A percentile compares a stretch with the other conserved stretches of the same genome.
Evolutionary conservation across 35 echinoderm and acorn worm species (phyloP).

Genomic region (Chiridota heheva): DNA sequence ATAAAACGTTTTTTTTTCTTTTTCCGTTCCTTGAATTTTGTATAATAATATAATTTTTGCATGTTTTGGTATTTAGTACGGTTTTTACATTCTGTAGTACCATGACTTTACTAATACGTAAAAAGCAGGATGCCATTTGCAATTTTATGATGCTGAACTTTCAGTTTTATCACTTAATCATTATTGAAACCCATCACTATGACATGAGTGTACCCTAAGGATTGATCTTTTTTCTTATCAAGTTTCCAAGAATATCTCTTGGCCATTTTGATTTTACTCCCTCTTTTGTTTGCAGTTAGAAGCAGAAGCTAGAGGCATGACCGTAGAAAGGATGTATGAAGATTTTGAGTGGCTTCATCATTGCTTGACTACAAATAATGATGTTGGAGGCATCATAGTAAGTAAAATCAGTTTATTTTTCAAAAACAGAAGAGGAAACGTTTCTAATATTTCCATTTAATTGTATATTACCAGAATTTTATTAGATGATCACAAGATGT

Average conservation of each 20-base stretch:
- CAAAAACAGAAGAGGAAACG: too few relatives aligned
- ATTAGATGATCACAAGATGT: too few relatives aligned
- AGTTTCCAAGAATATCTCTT: neutral
- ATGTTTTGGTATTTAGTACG: too few relatives aligned
- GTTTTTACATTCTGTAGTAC: too few relatives aligned
- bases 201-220: neutral
- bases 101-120: neutral
- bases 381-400: constrained; percentile 88
- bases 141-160: neutral
- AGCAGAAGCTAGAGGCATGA: constrained; percentile 53
- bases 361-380: constrained; percentile 74
- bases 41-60: too few relatives aligned
- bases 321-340: constrained; percentile 80
- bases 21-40: too few relatives aligned
- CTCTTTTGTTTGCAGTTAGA: constrained; percentile 63
- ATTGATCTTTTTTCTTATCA: neutral
- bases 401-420: too few relatives aligned
- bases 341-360: constrained; percentile 99
- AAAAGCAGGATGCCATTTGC: neutral
- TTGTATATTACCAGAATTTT: too few relatives aligned
- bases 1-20: too few relatives aligned
- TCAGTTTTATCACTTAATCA: neutral
- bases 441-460: too few relatives aligned
- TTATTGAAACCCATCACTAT: neutral
- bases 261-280: neutral